Conservation (phyloP, 2,797 vertebrate species). For the Sebastes kiyomatsui region DNA sequence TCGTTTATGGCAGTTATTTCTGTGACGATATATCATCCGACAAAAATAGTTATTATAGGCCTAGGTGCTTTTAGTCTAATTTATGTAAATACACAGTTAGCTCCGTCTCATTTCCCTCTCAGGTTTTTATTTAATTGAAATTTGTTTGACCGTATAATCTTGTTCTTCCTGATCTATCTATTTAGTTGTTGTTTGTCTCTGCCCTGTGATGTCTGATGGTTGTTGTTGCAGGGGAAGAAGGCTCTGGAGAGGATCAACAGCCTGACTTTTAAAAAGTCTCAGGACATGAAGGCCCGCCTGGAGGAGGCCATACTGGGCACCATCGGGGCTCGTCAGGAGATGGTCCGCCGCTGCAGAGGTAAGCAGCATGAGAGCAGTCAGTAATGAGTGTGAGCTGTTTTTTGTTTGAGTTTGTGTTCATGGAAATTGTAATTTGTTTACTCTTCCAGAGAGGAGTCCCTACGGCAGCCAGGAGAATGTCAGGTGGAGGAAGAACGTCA, state of each 20-base stretch:
- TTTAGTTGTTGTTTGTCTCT: not conserved
- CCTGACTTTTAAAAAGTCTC: conserved; percentile 93
- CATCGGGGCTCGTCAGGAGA: conserved; percentile 92
- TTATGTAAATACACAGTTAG: too few relatives aligned
- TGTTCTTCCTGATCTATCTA: too few relatives aligned
- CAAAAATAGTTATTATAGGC: too few relatives aligned
- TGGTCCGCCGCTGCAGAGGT: conserved; percentile 93
- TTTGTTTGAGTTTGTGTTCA: not conserved
- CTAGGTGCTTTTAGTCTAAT: not conserved
- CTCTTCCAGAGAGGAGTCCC: conserved; percentile 86
- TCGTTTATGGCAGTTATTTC: too few relatives aligned
- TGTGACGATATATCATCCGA: too few relatives aligned
- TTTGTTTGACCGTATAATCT: rapidly evolving
- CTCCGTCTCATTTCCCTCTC: too few relatives aligned
- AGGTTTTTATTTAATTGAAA: not conserved
- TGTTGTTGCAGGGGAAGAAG: conserved; percentile 85
- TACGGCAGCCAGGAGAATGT: conserved; percentile 92
- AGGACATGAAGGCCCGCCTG: conserved; percentile 94
- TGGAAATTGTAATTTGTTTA: conserved; percentile 19
- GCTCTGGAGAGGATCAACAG: conserved; percentile 92
- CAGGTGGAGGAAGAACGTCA: conserved; percentile 92
- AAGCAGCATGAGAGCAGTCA: not conserved
- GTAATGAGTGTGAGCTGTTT: not conserved
- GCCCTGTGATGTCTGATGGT: not conserved
- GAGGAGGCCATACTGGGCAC: conserved; percentile 94